Conservation (phyloP, 2,888 invertebrate species). For the Drosophila engyochracea region DNA sequence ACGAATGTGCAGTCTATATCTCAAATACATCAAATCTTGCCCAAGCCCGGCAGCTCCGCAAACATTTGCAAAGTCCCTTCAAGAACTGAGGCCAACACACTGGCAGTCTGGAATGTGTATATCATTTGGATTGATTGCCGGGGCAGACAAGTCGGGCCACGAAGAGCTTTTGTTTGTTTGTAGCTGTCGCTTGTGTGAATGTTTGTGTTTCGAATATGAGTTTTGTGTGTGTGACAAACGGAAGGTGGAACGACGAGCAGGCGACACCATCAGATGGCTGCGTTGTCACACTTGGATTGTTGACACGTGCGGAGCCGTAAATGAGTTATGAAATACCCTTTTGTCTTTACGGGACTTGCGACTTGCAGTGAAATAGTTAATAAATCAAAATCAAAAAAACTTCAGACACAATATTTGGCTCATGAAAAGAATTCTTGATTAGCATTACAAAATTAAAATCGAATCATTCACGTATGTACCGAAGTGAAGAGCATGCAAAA, state of each 20-base stretch:
- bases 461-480: not conserved
- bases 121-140: slow-evolving; percentile 79
- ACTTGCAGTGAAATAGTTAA: slow-evolving; percentile 31
- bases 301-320: slow-evolving; percentile 67
- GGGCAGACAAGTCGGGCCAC: slow-evolving; percentile 39
- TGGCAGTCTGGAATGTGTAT: slow-evolving; percentile 69
- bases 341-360: slow-evolving; percentile 12
- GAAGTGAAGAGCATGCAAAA: too few species aligned
- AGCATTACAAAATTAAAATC: not conserved
- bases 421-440: not conserved
- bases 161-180: slow-evolving; percentile 67
- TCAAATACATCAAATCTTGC: slow-evolving; percentile 76
- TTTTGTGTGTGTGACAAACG: slow-evolving; percentile 55
- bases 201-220: slow-evolving; percentile 19
- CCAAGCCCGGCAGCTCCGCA: slow-evolving; percentile 52
- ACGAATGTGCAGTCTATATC: slow-evolving; percentile 64
- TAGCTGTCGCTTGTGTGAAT: slow-evolving; percentile 22
- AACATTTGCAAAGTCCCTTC: slow-evolving; percentile 55
- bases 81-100: slow-evolving; percentile 39
- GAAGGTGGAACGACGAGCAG: slow-evolving; percentile 51
- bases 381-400: slow-evolving; percentile 55
- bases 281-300: slow-evolving; percentile 70
- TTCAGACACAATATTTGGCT: slow-evolving; percentile 21
- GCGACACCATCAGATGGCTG: slow-evolving; percentile 42
- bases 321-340: slow-evolving; percentile 66